These are phyloP conservation scores for Formica selysi DNA, from an alignment of 1,140 invertebrate species.

Conservation along the genomic window DNA sequence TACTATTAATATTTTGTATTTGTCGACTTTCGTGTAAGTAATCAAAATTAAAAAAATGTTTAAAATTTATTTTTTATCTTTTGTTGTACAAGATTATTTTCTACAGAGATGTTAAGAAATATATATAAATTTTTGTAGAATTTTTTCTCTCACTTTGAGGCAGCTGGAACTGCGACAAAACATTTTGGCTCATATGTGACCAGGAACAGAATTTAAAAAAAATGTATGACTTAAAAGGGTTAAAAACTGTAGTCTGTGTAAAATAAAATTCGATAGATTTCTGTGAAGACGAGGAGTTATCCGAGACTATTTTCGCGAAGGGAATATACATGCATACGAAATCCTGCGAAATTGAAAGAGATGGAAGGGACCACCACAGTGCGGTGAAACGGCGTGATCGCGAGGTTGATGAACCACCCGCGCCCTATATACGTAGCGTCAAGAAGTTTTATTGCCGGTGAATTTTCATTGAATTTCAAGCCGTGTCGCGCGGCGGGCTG, in stretches of 20 bases:
- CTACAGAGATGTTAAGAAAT: too few species aligned
- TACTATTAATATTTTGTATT: too few species aligned
- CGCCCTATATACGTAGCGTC: conserved; percentile 31
- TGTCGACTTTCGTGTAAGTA: too few species aligned
- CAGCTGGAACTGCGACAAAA: too few species aligned
- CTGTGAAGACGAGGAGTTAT: background rate
- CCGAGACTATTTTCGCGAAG: background rate
- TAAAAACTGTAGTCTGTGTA: background rate
- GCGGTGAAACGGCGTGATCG: background rate
- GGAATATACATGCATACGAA: background rate
- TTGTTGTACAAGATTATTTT: too few species aligned
- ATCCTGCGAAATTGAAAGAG: background rate
- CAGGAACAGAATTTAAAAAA: too few species aligned
- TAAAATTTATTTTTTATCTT: too few species aligned
- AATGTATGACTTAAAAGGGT: background rate
- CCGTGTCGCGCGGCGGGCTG: background rate
- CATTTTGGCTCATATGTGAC: too few species aligned
- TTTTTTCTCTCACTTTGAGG: too few species aligned
- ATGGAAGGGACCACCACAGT: background rate
- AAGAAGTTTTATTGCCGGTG: conserved; percentile 56
- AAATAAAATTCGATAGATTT: conserved; percentile 8
- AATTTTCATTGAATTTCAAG: conserved; percentile 61
- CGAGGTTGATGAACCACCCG: conserved; percentile 35
- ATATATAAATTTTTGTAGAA: too few species aligned
- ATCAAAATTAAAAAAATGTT: too few species aligned